Conservation (phyloP, 1,140 invertebrate genomes). For the Helicoverpa armigera region DNA sequence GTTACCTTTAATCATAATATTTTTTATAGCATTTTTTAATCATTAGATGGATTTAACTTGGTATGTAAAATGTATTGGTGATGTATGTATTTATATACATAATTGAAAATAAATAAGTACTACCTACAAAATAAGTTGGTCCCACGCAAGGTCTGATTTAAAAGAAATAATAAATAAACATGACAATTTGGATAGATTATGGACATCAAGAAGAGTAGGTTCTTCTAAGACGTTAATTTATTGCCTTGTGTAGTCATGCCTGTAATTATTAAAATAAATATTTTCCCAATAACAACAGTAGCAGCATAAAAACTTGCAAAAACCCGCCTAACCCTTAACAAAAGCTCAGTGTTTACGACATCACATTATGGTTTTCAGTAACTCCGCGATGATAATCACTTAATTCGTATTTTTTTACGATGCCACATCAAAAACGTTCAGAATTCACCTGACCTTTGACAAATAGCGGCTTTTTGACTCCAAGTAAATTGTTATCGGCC, state of each 20-base stretch:
- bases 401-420: slow-evolving; percentile 49
- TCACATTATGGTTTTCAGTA: slow-evolving; percentile 40
- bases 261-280: not conserved
- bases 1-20: not conserved
- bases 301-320: no score
- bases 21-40: not conserved
- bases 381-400: slow-evolving; percentile 48
- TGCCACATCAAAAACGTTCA: slow-evolving; percentile 37
- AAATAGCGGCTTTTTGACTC: slow-evolving; percentile 22
- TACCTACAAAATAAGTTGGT: no score
- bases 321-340: slow-evolving; percentile 32
- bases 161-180: no score
- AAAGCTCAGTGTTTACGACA: slow-evolving; percentile 49
- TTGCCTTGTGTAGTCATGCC: no score
- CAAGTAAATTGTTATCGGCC: not conserved
- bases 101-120: no score
- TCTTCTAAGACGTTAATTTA: no score
- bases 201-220: no score
- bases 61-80: no score
- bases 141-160: no score
- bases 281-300: not conserved
- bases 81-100: no score
- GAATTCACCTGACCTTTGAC: slow-evolving; percentile 33
- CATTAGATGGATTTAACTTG: no score
- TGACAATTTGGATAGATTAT: no score